phyloP scores from a whole-genome alignment of 2,113 vertebrate species.

The Anthoscopus minutus region DNA sequence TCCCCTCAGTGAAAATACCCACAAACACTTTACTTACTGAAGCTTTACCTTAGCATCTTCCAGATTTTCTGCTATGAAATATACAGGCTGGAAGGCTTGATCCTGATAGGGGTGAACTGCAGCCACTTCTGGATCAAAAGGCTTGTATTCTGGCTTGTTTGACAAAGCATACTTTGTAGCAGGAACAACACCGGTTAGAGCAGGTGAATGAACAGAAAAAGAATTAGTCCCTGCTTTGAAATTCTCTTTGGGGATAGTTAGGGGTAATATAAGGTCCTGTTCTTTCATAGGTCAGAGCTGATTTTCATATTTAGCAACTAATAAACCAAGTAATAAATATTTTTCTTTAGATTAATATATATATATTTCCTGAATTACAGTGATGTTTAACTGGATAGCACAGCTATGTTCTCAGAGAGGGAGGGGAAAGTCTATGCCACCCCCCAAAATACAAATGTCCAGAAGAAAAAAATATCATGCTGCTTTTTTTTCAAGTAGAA shows the following conservation, averaged over 20 bases:
- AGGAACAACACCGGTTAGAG: neutral
- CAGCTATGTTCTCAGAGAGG: neutral
- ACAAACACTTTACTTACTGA: constrained; percentile 57
- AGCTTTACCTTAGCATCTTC: constrained; percentile 80
- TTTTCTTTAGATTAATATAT: neutral
- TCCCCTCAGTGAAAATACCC: neutral
- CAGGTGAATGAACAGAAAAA: neutral
- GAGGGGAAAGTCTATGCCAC: neutral
- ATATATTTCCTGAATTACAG: neutral
- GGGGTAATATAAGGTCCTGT: neutral
- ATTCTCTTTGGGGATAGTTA: neutral
- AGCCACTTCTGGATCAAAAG: constrained; percentile 75
- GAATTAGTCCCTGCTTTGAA: neutral
- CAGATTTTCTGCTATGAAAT: constrained; percentile 84
- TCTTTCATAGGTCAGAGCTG: neutral
- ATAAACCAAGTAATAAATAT: neutral
- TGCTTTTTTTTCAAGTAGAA: neutral
- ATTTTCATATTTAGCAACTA: neutral
- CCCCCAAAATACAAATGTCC: neutral
- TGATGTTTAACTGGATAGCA: neutral
- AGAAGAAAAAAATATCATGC: neutral
- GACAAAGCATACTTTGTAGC: constrained; percentile 74
- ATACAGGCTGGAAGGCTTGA: constrained; percentile 79
- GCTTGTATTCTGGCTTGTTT: constrained; percentile 76
- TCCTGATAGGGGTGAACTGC: constrained; percentile 78